Conservation (phyloP, 2,113 vertebrate species). For the Cyanoramphus novaezelandiae region DNA sequence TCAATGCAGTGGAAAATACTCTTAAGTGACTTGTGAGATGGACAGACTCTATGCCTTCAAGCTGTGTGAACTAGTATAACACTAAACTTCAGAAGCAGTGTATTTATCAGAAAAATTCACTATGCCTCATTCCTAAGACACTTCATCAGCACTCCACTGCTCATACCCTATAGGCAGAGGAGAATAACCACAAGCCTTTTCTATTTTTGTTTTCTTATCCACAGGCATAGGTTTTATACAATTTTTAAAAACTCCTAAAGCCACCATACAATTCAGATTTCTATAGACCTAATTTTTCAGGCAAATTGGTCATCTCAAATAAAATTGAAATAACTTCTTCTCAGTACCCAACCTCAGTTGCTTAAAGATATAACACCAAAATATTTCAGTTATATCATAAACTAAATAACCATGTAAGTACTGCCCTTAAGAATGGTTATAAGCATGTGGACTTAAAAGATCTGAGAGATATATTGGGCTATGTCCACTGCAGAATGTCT, state of each 20-base stretch:
- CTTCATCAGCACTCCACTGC: background rate
- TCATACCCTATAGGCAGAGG: background rate
- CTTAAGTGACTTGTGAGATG: background rate
- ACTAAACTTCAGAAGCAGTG: background rate
- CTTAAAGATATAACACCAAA: background rate
- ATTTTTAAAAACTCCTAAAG: background rate
- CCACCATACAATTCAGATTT: background rate
- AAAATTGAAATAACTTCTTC: background rate
- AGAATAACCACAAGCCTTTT: background rate
- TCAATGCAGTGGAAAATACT: slow-evolving; percentile 2
- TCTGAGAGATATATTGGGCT: background rate
- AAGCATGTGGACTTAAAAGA: background rate
- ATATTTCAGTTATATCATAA: background rate
- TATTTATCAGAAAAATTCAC: background rate
- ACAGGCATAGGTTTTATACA: background rate
- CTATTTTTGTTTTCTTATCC: background rate
- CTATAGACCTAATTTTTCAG: background rate
- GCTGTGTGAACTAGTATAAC: background rate
- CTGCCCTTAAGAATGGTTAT: background rate
- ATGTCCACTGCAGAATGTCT: background rate
- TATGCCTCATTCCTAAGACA: background rate
- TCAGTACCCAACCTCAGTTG: background rate
- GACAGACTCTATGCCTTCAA: background rate
- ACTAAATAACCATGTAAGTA: background rate
- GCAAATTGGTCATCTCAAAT: background rate